Evolutionary conservation across 2,113 vertebrate species (phyloP), one percentile per base, ranked within the genome.

Genomic region (Elaphurus davidianus): DNA sequence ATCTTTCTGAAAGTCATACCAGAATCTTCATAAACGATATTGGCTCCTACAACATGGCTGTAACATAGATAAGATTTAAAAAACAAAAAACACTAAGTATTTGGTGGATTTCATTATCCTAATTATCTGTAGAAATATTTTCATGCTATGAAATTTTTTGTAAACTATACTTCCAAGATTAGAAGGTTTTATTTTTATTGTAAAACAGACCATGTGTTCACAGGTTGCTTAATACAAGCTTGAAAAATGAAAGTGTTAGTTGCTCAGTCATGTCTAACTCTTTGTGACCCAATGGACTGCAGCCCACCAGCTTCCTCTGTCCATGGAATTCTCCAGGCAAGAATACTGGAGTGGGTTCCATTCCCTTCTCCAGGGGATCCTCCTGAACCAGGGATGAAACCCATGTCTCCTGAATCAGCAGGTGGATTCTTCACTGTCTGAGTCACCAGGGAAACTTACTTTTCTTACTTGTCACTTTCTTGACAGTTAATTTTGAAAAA

Each of bases 81-180:
- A 57, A 13, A 1, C 11, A 43, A 10, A 33, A 16, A 33, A 16
- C 0, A 45, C 3, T 40, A 14, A 33, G 6, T 11, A 3, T 74
- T 91, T 6, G 27, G 16, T 81, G 54, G 28, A 21, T 19, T 36
- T 84, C 8, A 30, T 16, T 40, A 13, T 16, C 1, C 5, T 89
- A 84, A 71, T 28, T 50, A n/a, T 59, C 84, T 91, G 30, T 14
- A 47, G 45, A 78, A 86, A 43, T 25, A 15, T 64, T 25, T 7
- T 12, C 57, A 13, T 5, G 15, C 16, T 62, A n/a, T 60, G 0
- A 36, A 57, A 11, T 7, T 74, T 74, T 78, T 67, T 55, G 23
- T 67, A 71, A 90, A 64, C 11, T 81, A n/a, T 4, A 67, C 2
- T 19, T 88, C 8, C 1, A 25, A 78, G 15, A 16, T 33, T n/a